Percentiles rank a stretch among this genome's conserved stretches.
phyloP scores from a whole-genome alignment of 2,888 invertebrate genomes.

The Hyalella azteca region DNA sequence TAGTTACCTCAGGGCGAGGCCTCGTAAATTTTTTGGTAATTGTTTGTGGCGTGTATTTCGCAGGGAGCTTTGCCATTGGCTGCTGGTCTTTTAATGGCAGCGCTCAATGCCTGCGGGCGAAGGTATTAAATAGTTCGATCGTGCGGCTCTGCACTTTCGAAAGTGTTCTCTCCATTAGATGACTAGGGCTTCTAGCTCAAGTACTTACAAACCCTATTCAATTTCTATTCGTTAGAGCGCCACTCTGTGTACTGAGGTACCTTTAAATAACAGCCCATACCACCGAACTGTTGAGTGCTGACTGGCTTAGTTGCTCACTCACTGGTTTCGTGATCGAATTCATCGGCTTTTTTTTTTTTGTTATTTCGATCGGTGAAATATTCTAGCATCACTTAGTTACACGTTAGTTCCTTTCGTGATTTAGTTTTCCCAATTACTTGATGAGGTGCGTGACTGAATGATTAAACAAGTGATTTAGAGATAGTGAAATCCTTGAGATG shows the following conservation, averaged over 20 bases:
- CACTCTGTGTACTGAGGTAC: background rate
- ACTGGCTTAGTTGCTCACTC: background rate
- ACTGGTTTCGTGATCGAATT: background rate
- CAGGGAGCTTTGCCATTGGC: background rate
- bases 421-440: no score
- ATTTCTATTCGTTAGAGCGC: conserved; percentile 17
- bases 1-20: background rate
- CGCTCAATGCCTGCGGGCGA: background rate
- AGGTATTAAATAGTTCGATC: no score
- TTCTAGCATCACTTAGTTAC: background rate
- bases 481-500: no score
- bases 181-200: conserved; percentile 10
- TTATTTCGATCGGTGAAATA: background rate
- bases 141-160: background rate
- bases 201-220: background rate
- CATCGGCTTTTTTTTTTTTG: background rate
- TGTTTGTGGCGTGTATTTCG: background rate
- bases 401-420: no score
- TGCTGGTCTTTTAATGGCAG: background rate
- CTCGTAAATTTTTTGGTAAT: conserved; percentile 21
- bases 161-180: conserved; percentile 33
- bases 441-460: no score
- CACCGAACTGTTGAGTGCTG: no score
- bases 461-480: no score
- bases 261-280: no score